Percentiles rank a stretch among this genome's conserved stretches.
phyloP scores from a whole-genome alignment of 2,797 vertebrate genomes.

The Tapera naevia region DNA sequence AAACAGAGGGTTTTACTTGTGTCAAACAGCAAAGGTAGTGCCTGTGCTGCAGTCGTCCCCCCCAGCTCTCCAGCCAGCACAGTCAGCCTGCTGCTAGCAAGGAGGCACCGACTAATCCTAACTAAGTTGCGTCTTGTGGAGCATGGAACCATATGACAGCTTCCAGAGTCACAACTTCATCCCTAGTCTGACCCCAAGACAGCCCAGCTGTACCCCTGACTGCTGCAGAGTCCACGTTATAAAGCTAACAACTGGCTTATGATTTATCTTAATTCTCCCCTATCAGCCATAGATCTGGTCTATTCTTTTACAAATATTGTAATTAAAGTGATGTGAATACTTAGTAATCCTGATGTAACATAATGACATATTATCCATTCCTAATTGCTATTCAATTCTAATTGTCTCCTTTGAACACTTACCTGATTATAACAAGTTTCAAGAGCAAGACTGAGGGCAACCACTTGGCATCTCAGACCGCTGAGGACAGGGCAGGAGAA shows the following conservation, averaged over 20 bases:
- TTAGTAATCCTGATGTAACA: conserved; percentile 7
- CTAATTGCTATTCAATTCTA: conserved; percentile 1
- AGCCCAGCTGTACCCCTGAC: background rate
- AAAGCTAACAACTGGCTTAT: background rate
- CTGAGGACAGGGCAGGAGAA: background rate
- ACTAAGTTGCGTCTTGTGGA: fast-evolving
- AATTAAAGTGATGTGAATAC: background rate
- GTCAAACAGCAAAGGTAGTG: background rate
- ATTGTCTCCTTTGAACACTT: background rate
- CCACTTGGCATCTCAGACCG: background rate
- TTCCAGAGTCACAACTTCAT: background rate
- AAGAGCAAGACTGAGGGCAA: background rate
- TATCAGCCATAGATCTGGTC: background rate
- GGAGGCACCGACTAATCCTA: background rate
- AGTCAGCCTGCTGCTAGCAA: background rate
- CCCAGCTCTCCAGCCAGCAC: background rate
- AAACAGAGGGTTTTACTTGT: background rate
- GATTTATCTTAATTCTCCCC: background rate
- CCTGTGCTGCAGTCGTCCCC: background rate
- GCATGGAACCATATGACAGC: background rate
- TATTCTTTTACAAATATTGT: background rate
- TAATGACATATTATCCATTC: background rate
- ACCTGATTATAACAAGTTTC: background rate
- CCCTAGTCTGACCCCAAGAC: background rate
- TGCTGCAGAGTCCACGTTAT: background rate